Conservation (phyloP, 2,888 invertebrate species). For the Globia sparganii region DNA sequence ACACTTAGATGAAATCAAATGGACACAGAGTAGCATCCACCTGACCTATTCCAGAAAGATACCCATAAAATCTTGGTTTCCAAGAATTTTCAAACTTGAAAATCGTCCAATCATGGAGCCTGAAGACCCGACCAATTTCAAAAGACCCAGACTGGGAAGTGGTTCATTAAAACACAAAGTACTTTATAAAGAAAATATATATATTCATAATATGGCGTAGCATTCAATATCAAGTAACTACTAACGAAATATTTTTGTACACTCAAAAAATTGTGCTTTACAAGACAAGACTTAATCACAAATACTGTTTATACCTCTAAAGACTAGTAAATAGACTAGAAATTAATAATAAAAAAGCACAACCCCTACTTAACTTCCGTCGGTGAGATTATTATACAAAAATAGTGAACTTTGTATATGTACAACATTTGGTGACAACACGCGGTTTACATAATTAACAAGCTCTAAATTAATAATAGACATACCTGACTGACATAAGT, state of each 20-base stretch:
- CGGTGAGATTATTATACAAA: slow-evolving; percentile 58
- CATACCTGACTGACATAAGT: slow-evolving; percentile 37
- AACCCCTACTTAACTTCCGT: slow-evolving; percentile 35
- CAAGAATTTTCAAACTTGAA: neutral
- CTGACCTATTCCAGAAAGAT: neutral
- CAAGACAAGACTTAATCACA: slow-evolving; percentile 45
- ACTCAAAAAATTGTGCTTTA: slow-evolving; percentile 59
- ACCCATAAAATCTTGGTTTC: neutral
- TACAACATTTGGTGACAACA: slow-evolving; percentile 54
- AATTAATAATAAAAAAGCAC: slow-evolving; percentile 46
- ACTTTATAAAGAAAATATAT: slow-evolving; percentile 71
- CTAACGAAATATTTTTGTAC: slow-evolving; percentile 60
- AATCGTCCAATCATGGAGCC: neutral
- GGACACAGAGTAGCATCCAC: neutral
- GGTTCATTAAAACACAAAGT: slow-evolving; percentile 39
- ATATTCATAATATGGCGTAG: slow-evolving; percentile 68
- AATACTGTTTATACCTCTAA: slow-evolving; percentile 54
- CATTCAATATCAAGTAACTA: slow-evolving; percentile 54
- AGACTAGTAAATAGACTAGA: slow-evolving; percentile 62
- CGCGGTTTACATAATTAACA: slow-evolving; percentile 31
- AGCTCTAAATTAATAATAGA: slow-evolving; percentile 24
- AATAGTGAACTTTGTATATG: slow-evolving; percentile 59
- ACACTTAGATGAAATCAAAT: neutral
- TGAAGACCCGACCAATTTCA: neutral
- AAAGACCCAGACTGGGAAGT: slow-evolving; percentile 2